These are phyloP conservation scores for Poecilia latipinna DNA, from an alignment of 2,113 vertebrate genomes.

Conservation along the genomic window DNA sequence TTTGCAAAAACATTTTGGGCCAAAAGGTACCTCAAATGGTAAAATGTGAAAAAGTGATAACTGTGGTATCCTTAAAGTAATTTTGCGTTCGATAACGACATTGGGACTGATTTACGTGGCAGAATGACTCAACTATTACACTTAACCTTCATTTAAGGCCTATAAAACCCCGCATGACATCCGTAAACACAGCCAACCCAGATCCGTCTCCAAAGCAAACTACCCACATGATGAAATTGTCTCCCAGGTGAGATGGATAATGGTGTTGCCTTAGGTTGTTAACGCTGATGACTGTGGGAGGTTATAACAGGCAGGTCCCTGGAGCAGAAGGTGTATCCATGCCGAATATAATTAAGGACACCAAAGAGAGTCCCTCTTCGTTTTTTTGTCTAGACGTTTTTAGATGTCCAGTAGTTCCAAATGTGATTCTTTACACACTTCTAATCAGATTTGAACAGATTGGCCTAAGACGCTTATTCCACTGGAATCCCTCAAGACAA, in stretches of 20 bases:
- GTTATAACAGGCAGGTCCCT: slow-evolving; percentile 33
- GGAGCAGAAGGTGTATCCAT: slow-evolving; percentile 32
- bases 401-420: slow-evolving; percentile 39
- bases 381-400: slow-evolving; percentile 50
- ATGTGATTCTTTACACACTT: slow-evolving; percentile 36
- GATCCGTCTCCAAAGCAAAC: slow-evolving; percentile 16
- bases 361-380: slow-evolving; percentile 26
- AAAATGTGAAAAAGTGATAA: not conserved
- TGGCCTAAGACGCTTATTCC: slow-evolving; percentile 53
- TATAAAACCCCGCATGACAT: not conserved
- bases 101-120: slow-evolving; percentile 25
- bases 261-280: slow-evolving; percentile 56
- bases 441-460: slow-evolving; percentile 59
- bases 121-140: slow-evolving; percentile 2
- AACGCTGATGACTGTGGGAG: slow-evolving; percentile 28
- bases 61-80: no score
- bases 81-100: not conserved
- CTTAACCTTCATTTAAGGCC: not conserved
- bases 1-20: no score
- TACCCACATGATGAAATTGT: slow-evolving; percentile 58
- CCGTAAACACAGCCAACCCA: slow-evolving; percentile 5
- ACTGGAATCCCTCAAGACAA: slow-evolving; percentile 12
- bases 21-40: no score
- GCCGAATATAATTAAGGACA: slow-evolving; percentile 45
- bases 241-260: slow-evolving; percentile 45